Base-by-base conservation (phyloP, 2,888 invertebrate species). In the Epirrhoe tristata region DNA sequence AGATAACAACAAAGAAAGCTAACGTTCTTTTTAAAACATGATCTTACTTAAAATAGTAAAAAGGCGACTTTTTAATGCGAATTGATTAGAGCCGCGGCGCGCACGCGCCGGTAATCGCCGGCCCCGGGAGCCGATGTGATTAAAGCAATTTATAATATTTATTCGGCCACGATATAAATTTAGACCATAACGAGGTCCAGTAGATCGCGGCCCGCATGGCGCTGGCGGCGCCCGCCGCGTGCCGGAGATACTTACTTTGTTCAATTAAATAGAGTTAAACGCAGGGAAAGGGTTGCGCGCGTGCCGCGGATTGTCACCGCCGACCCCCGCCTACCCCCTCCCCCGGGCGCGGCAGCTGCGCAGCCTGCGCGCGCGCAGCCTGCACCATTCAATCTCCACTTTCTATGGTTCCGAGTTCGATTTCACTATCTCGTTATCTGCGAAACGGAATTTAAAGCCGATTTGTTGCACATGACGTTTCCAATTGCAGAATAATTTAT, bases 71-170 rank as follows among this genome's bases (percentile, higher is more conserved):
- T 43, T 12, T 43, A 3, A 43, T 43, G 12, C 12, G 12, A 43
- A 39, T 12, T 12, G 39, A 43, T 39, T 39, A 39, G 39, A 43
- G 39, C 12, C 39, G 39, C 39, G 6, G 3, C 32, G 39, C 43
- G 50, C 53, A 57, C 34, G 60, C 58, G 58, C 14, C 39, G 52
- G 8, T 14, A 54, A 53, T 63, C 63, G 58, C 61, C 16, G 36
- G 36, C 48, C 43, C 10, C 24, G 8, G 51, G 52, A 81, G 83
- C 81, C 79, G 71, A 83, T 69, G 82, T 84, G 88, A 89, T 90
- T 88, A 88, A 83, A 85, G 82, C 81, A 86, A 89, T 89, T 88
- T 88, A 87, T 86, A 83, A 84, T 82, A 81, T 85, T 82, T 85
- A 81, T 84, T 84, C 81, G 77, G 78, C 71, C 78, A 77, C 79